Evolutionary conservation across 2,888 invertebrate genomes (phyloP).

Genomic region (Busseola fusca): DNA sequence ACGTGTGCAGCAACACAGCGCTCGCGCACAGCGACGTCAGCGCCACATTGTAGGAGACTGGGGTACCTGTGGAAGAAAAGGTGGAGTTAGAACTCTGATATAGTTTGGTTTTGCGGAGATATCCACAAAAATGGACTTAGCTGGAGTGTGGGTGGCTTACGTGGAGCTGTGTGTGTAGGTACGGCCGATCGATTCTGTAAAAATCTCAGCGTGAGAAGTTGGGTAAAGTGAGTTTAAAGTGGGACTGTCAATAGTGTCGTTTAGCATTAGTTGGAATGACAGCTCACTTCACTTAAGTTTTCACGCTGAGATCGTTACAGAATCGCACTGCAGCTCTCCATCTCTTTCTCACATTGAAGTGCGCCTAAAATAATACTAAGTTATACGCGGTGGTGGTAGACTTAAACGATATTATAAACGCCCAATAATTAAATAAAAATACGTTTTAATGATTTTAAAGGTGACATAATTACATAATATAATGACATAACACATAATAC

Average conservation of each 20-base stretch:
- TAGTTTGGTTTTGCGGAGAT: neutral
- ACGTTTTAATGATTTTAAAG: neutral
- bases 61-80: constrained; percentile 60
- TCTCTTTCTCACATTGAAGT: neutral
- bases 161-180: too few relatives aligned
- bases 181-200: too few relatives aligned
- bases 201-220: too few relatives aligned
- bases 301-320: too few relatives aligned
- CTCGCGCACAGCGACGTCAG: constrained; percentile 62
- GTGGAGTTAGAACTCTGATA: neutral
- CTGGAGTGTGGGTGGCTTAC: too few relatives aligned
- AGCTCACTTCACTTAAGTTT: too few relatives aligned
- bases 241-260: too few relatives aligned
- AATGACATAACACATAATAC: too few relatives aligned
- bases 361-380: neutral
- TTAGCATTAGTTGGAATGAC: too few relatives aligned
- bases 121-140: neutral
- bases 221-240: too few relatives aligned
- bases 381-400: too few relatives aligned
- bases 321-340: neutral
- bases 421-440: neutral
- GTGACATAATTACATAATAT: neutral
- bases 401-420: neutral
- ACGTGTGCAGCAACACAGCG: constrained; percentile 58
- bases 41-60: constrained; percentile 51